Base-by-base conservation (phyloP, 2,888 invertebrate genomes). In the Cephalotes varians region DNA sequence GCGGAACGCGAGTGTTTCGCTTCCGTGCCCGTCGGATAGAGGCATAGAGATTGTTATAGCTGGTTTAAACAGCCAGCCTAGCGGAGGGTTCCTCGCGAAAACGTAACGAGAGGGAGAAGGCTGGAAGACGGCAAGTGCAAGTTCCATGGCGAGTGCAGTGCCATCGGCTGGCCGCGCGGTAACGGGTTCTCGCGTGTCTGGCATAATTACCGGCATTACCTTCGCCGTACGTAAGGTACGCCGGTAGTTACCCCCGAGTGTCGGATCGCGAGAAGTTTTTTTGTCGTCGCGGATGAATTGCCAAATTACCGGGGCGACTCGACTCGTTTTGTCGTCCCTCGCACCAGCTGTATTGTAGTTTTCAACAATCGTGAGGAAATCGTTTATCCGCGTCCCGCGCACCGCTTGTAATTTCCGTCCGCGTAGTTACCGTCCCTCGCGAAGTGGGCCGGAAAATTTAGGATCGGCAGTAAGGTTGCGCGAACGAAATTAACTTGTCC, bases 161-260 rank as follows among this genome's bases (percentile, higher is more conserved):
- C 73, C 80, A 58, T 62, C 44, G 69, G 44, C 28, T 82, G 71
- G 67, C 60, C 72, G 81, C 51, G 65, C 81, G 72, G 76, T 92
- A 91, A 92, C 91, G 91, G 91, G 87, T 89, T 90, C 86, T 83
- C 86, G 90, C 91, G 91, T 91, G 90, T 88, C 83, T 85, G 31
- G 91, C 90, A 91, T 92, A 91, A 92, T 91, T 91, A 91, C 81
- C 80, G 81, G 69, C 73, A 83, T 85, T 83, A 83, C 58, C 82
- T 83, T 74, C 79, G 73, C 83, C 74, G 51, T 56, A 69, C 44
- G 40, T 74, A 51, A 85, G 82, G 67, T 28, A n/a, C 37, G 40
- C 40, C 40, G 28, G 21, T 21, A 51, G 25, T 65, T 65, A 49
- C 86, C 76, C n/a, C 73, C 31, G 64, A 80, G 56, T 28, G 58